A percentile compares a stretch with the other conserved stretches of the same genome.
phyloP scores from a whole-genome alignment of 2,797 vertebrate species.

The Danio kyathit region DNA sequence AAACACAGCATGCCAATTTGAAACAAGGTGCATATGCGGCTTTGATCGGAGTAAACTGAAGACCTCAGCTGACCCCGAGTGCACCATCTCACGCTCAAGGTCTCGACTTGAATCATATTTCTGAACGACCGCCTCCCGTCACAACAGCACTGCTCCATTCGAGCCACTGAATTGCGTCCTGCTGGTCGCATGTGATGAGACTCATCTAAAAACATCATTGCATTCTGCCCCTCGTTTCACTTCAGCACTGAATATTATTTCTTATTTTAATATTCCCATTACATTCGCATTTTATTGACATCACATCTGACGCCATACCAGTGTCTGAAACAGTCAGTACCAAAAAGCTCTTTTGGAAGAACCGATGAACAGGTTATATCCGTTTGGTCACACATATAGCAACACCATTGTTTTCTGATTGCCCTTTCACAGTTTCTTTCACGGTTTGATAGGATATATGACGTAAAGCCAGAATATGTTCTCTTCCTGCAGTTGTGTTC shows the following conservation, averaged over 20 bases:
- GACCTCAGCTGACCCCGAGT: not conserved
- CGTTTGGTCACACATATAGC: not conserved
- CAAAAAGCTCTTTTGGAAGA: not conserved
- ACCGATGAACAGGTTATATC: not conserved
- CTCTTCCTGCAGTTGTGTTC: not conserved
- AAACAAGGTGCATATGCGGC: not conserved
- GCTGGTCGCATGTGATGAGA: not conserved
- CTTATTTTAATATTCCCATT: not conserved
- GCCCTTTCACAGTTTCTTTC: constrained; percentile 1
- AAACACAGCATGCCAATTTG: not conserved
- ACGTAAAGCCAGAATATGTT: not conserved
- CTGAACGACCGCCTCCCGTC: not conserved
- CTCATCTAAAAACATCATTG: not conserved
- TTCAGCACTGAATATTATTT: not conserved
- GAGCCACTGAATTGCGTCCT: not conserved
- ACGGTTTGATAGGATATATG: not conserved
- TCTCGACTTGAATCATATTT: not conserved
- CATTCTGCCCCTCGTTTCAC: not conserved
- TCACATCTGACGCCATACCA: not conserved
- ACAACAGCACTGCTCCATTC: not conserved
- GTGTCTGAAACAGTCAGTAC: not conserved
- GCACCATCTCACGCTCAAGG: not conserved
- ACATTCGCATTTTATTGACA: not conserved
- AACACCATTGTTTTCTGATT: not conserved
- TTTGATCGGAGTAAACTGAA: not conserved